These are phyloP conservation scores for Andrena trimmerana DNA, from an alignment of 2,888 invertebrate species.

Conservation along the genomic window DNA sequence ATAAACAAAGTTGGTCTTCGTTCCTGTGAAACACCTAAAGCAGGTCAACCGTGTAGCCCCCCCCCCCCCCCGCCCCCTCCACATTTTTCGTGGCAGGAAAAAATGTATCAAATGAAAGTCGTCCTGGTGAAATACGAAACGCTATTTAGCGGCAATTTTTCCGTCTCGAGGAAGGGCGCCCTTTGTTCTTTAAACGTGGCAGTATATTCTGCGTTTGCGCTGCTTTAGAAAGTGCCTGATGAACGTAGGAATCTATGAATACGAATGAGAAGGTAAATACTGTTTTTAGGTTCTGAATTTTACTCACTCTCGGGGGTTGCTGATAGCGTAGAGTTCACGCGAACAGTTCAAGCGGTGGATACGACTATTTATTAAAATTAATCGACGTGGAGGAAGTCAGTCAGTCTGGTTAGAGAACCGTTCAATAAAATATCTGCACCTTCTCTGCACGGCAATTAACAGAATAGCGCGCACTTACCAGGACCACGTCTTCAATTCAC, in stretches of 20 bases:
- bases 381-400: no score
- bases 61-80: no score
- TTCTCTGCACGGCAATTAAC: no score
- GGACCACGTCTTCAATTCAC: no score
- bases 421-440: no score
- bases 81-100: background rate
- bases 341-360: no score
- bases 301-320: no score
- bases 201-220: background rate
- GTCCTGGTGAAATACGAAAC: background rate
- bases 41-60: background rate
- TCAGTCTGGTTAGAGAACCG: no score
- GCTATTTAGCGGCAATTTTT: constrained; percentile 4
- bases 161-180: background rate
- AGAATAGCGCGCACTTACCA: no score
- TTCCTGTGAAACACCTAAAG: constrained; percentile 1
- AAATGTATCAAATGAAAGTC: constrained; percentile 3
- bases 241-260: constrained; percentile 4
- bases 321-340: no score
- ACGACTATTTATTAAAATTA: no score
- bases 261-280: background rate
- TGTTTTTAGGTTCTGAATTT: background rate
- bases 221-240: background rate
- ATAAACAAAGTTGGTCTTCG: constrained; percentile 23
- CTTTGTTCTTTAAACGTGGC: background rate